These are phyloP conservation scores for Nothocercus julius DNA, from an alignment of 2,113 vertebrate species.

Conservation along the genomic window DNA sequence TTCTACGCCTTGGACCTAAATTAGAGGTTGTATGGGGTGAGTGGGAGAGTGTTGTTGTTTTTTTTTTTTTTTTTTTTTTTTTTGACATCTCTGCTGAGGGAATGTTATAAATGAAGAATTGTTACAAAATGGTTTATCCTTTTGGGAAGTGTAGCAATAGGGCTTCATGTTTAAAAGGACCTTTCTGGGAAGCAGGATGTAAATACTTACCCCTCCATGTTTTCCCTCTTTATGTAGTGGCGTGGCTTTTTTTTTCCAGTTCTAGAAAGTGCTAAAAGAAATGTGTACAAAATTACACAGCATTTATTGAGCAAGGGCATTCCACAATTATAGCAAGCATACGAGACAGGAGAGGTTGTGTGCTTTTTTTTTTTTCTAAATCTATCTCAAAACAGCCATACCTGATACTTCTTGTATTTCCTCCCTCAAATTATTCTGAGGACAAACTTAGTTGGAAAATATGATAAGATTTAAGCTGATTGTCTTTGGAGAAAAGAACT, in stretches of 20 bases:
- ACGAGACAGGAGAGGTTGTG: no score
- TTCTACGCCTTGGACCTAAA: background rate
- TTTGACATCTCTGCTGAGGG: background rate
- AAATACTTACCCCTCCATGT: background rate
- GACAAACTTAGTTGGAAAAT: background rate
- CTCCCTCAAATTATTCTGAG: background rate
- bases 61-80: background rate
- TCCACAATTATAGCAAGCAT: background rate
- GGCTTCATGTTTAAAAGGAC: background rate
- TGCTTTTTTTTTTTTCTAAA: no score
- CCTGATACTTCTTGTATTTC: background rate
- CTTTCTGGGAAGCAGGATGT: background rate
- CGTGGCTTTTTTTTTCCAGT: background rate
- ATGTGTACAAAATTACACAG: background rate
- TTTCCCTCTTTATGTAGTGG: background rate
- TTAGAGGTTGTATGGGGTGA: background rate
- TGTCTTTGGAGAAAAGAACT: background rate
- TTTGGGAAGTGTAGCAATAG: background rate
- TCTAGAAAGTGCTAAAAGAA: background rate
- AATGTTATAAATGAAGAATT: background rate
- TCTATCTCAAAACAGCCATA: no score
- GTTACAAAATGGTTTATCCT: background rate
- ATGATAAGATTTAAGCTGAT: background rate
- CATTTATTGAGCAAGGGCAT: rapidly evolving
- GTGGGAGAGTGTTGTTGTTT: background rate